Percentiles rank a stretch among this genome's conserved stretches.
These are phyloP conservation scores for Petrolisthes manimaculis DNA, from an alignment of 2,888 invertebrate species.

Conservation along the genomic window DNA sequence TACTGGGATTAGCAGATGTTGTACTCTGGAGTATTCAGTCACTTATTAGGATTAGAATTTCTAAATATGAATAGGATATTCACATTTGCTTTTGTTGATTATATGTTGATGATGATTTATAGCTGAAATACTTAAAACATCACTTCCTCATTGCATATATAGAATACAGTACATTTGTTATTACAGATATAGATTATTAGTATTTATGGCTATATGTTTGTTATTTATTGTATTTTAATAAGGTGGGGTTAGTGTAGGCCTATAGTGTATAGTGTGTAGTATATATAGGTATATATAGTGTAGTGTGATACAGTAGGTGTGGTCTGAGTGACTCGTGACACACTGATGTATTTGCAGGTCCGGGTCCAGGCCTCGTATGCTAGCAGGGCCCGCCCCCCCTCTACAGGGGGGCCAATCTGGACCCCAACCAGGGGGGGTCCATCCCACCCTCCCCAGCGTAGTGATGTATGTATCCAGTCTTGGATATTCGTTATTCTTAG, in stretches of 20 bases:
- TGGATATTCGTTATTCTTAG: constrained; percentile 40
- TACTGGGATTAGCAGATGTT: too few species aligned
- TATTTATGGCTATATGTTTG: too few species aligned
- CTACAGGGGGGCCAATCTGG: constrained; percentile 25
- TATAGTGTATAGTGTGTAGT: neutral
- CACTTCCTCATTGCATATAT: too few species aligned
- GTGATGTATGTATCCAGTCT: constrained; percentile 49
- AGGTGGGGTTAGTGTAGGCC: neutral
- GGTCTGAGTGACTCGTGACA: constrained; percentile 33
- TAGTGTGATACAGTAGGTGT: neutral
- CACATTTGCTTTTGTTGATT: too few species aligned
- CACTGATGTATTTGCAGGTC: constrained; percentile 52
- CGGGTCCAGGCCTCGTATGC: constrained; percentile 49
- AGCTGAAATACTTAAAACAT: too few species aligned
- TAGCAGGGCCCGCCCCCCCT: constrained; percentile 35
- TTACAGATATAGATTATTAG: too few species aligned
- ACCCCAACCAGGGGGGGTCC: constrained; percentile 33
- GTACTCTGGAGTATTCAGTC: too few species aligned
- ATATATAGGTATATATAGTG: neutral
- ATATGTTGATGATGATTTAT: too few species aligned
- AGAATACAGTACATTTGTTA: too few species aligned
- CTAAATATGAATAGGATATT: too few species aligned
- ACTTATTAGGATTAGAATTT: too few species aligned
- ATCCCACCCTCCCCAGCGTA: constrained; percentile 47
- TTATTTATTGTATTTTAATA: too few species aligned